A percentile compares a stretch with the other conserved stretches of the same genome.
Evolutionary conservation across 2,113 vertebrate genomes (phyloP).

Genomic region (Pangasianodon hypophthalmus): DNA sequence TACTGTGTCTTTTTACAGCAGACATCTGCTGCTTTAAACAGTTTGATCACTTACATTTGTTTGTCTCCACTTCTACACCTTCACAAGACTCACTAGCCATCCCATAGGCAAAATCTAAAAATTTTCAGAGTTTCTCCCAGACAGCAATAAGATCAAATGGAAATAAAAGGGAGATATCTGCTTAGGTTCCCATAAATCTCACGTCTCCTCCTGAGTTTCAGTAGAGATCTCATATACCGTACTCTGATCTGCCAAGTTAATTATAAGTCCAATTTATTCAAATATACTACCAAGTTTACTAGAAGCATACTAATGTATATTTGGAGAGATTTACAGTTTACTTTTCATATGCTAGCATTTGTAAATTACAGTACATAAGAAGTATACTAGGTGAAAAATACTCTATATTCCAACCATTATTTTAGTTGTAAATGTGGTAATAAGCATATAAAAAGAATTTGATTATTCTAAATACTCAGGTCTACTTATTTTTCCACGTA

Average conservation of each 20-base stretch:
- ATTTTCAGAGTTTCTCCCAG: not conserved
- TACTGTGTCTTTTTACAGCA: not conserved
- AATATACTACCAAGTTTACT: not conserved
- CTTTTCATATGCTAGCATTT: not conserved
- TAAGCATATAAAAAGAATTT: no score
- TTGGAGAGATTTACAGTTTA: not conserved
- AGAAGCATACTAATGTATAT: no score
- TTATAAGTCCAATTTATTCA: not conserved
- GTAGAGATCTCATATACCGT: not conserved
- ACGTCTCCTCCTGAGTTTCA: not conserved
- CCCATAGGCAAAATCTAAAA: not conserved
- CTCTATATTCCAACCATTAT: not conserved
- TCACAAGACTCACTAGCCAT: not conserved
- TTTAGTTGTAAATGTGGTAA: not conserved
- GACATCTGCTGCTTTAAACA: not conserved
- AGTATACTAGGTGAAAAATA: not conserved
- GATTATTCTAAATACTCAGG: no score
- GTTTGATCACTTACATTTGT: not conserved
- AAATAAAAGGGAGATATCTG: not conserved
- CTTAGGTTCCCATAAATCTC: not conserved
- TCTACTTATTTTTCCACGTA: no score
- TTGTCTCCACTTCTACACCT: not conserved
- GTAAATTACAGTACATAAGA: not conserved
- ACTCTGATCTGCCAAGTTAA: not conserved
- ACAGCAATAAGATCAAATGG: not conserved